Evolutionary conservation across 1,140 invertebrate genomes (phyloP), one percentile per base, ranked within the genome.

Genomic region (Lepidurus couesii): DNA sequence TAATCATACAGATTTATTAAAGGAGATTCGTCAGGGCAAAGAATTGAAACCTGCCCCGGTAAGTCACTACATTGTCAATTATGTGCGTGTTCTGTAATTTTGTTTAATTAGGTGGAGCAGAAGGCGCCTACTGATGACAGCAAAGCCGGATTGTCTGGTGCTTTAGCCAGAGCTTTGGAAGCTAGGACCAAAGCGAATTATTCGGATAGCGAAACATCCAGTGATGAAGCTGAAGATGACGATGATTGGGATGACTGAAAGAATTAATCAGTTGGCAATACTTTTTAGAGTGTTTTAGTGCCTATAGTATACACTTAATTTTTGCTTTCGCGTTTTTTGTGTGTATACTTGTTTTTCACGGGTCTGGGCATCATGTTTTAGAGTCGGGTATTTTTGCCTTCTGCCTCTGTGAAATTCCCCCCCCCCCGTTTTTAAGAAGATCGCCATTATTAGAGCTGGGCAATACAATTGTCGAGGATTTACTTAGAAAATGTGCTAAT

Each of bases 1-100:
- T 88, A 7, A 65, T 65, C 86, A 93, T 81, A 90, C 88, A 82
- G 90, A 94, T 83, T 86, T 95, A 73, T 85, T 96, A 80, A 89
- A 89, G 82, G 90, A 94, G 83, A 96, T 96, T 81, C 87, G 92
- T 80, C 89, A 90, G 84, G 94, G 94, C 76, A 87, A 91, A 75
- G 89, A 90, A 80, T 85, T 97, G 47, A 92, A 90, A 84, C 88
- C 91, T 24, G 86, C 86, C 79, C 16, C n/a, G 44, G 91, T 91
- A 83, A 85, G 85, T 73, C 44, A 78, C 4, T 47, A n/a, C 11
- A 42, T 65, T 7, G 16, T 16, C 24, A 53, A 26, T n/a, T 9
- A 5, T 73, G 11, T 65, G 24, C n/a, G 44, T 42, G 3, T 3
- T 78, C 9, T n/a, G 43, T 79, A 45, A 77, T 10, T 5, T n/a